These are phyloP conservation scores for Acanthoscelides obtectus DNA, from an alignment of 2,888 invertebrate genomes.

Conservation along the genomic window DNA sequence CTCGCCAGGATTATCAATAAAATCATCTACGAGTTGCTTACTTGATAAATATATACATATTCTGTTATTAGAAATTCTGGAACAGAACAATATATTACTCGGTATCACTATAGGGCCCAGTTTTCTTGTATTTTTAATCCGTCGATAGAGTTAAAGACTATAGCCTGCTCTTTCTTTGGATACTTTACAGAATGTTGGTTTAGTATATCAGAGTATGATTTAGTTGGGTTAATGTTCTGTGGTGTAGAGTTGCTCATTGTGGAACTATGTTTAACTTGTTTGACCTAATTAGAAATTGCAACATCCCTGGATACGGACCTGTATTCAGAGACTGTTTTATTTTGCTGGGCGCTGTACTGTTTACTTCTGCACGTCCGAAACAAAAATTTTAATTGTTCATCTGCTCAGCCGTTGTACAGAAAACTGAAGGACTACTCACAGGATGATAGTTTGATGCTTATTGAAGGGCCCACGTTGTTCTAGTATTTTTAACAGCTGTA, in stretches of 20 bases:
- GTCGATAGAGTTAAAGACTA: conserved; percentile 8
- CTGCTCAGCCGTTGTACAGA: too few species aligned
- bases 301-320: too few species aligned
- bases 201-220: conserved; percentile 8
- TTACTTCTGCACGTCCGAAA: too few species aligned
- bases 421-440: too few species aligned
- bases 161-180: conserved; percentile 12
- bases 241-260: background rate
- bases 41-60: conserved; percentile 22
- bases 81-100: conserved; percentile 17
- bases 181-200: conserved; percentile 5
- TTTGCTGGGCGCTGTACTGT: too few species aligned
- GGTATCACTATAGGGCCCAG: conserved; percentile 12
- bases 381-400: too few species aligned
- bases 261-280: too few species aligned
- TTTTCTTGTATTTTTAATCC: background rate
- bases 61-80: conserved; percentile 24
- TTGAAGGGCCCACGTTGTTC: too few species aligned
- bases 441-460: too few species aligned
- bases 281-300: too few species aligned
- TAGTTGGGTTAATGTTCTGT: background rate
- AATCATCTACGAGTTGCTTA: conserved; percentile 16
- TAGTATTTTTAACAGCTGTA: too few species aligned
- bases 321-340: too few species aligned
- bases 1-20: conserved; percentile 15